phyloP scores from a whole-genome alignment of 2,797 vertebrate genomes.

The Astyanax mexicanus region DNA sequence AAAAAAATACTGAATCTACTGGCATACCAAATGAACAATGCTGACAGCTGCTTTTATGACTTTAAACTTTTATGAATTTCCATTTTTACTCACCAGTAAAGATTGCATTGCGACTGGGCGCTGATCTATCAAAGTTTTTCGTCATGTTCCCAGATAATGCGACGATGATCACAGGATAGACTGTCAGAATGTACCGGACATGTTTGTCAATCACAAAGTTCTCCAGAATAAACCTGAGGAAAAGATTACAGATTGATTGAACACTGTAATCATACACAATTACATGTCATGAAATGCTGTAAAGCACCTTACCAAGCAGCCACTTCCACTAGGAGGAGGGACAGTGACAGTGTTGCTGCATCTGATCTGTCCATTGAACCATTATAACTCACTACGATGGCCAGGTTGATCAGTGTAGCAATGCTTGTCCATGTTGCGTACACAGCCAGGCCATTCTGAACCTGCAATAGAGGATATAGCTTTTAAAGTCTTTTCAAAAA shows the following conservation, averaged over 20 bases:
- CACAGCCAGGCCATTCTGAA: conserved; percentile 83
- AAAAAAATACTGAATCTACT: no score
- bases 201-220: conserved; percentile 81
- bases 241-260: conserved; percentile 3
- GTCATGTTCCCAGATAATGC: conserved; percentile 75
- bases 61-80: not conserved
- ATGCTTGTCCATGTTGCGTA: conserved; percentile 85
- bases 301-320: conserved; percentile 66
- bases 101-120: conserved; percentile 61
- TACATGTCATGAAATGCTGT: not conserved
- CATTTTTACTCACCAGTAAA: conserved; percentile 73
- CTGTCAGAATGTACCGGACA: conserved; percentile 80
- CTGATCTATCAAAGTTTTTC: conserved; percentile 68
- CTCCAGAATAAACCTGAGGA: conserved; percentile 80
- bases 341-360: conserved; percentile 67
- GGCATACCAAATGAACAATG: no score
- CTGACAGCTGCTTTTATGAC: not conserved
- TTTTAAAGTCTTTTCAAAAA: not conserved
- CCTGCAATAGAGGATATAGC: conserved; percentile 63
- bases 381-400: conserved; percentile 75
- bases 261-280: not conserved
- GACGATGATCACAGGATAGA: conserved; percentile 82
- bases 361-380: conserved; percentile 62
- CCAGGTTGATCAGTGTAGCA: conserved; percentile 81
- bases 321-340: conserved; percentile 61